phyloP scores from a whole-genome alignment of 2,113 vertebrate genomes.

The Orthochromis indermauri region DNA sequence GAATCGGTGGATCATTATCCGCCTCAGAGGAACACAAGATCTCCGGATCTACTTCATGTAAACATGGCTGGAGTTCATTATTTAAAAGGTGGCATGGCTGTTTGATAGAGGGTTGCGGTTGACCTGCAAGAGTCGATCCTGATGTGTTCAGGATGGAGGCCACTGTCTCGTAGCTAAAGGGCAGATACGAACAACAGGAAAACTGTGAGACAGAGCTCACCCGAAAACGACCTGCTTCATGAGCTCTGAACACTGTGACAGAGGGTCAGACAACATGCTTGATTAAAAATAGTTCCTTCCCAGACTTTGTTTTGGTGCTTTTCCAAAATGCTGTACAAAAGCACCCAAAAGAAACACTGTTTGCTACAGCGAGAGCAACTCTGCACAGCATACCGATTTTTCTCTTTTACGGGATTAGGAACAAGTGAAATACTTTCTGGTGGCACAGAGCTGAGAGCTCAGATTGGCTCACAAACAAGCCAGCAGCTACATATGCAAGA shows the following conservation, averaged over 20 bases:
- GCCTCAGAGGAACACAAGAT: background rate
- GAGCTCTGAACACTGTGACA: background rate
- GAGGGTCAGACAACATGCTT: constrained; percentile 26
- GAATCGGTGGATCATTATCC: background rate
- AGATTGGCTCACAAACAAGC: background rate
- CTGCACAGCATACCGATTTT: background rate
- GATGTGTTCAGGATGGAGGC: constrained; percentile 34
- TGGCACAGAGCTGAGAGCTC: background rate
- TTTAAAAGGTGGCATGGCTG: background rate
- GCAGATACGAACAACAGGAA: constrained; percentile 40
- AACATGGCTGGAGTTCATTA: background rate
- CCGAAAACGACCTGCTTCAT: background rate
- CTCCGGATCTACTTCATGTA: background rate
- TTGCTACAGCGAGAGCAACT: background rate
- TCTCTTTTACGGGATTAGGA: background rate
- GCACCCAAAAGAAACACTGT: background rate
- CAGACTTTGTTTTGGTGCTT: constrained; percentile 51
- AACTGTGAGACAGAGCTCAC: constrained; percentile 31
- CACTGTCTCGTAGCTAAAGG: constrained; percentile 42
- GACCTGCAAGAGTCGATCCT: constrained; percentile 7
- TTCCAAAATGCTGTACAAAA: background rate
- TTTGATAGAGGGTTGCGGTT: background rate
- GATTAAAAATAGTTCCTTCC: background rate
- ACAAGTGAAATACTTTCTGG: background rate
- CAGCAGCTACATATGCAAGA: background rate